A percentile compares a stretch with the other conserved stretches of the same genome.
Conservation (phyloP, 2,888 invertebrate species). For the Harpalus rubripes region DNA sequence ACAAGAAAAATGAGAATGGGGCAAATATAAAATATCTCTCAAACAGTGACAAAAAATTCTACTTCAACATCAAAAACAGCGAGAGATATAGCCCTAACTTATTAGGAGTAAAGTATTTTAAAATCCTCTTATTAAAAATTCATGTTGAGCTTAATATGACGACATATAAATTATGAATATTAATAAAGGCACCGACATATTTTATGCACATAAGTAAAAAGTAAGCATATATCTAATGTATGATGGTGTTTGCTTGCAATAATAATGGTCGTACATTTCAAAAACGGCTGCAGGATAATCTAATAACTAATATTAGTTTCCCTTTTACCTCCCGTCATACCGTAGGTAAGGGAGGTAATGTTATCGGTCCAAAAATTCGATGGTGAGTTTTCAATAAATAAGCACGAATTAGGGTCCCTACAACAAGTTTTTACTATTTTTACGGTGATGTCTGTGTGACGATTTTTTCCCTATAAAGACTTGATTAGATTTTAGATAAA, state of each 20-base stretch:
- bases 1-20: slow-evolving; percentile 4
- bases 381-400: no score
- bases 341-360: no score
- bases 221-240: no score
- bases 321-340: no score
- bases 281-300: background rate
- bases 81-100: background rate
- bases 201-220: slow-evolving; percentile 13
- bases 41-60: slow-evolving; percentile 11
- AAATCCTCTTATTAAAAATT: slow-evolving; percentile 29
- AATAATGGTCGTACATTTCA: background rate
- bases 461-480: no score
- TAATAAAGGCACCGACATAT: slow-evolving; percentile 3
- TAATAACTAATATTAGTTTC: background rate
- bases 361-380: no score
- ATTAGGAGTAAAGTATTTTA: slow-evolving; percentile 18
- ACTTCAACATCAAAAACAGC: background rate
- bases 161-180: slow-evolving; percentile 20
- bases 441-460: no score
- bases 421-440: no score
- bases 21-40: background rate
- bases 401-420: no score
- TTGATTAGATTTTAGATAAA: no score
- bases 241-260: background rate
- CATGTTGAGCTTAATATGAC: background rate